Percentiles rank a stretch among this genome's conserved stretches.
These are phyloP conservation scores for Nyleta sp. DNA, from an alignment of 2,888 invertebrate genomes.

Conservation along the genomic window DNA sequence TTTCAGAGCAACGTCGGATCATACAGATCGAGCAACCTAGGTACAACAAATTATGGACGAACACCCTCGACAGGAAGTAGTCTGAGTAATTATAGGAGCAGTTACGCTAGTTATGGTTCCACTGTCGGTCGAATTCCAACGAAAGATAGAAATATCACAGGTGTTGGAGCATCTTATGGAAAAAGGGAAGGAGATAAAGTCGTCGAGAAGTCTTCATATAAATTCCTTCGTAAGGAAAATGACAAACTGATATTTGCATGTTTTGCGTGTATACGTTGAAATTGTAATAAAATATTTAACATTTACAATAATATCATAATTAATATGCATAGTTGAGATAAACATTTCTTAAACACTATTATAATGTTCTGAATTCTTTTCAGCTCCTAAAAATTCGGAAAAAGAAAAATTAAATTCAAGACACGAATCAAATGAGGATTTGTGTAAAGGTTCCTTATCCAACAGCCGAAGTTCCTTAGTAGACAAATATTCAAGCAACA, in stretches of 20 bases:
- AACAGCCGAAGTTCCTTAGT: constrained; percentile 74
- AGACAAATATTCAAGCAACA: constrained; percentile 75
- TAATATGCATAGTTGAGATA: too few species aligned
- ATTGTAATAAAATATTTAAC: too few species aligned
- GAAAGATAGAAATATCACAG: constrained; percentile 74
- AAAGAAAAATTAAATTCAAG: constrained; percentile 74
- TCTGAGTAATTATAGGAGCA: constrained; percentile 76
- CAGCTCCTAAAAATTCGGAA: constrained; percentile 75
- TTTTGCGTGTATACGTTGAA: too few species aligned
- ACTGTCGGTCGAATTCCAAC: constrained; percentile 70
- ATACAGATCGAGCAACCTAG: constrained; percentile 73
- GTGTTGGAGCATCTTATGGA: constrained; percentile 70
- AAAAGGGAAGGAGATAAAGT: constrained; percentile 75
- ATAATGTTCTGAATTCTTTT: constrained; percentile 27
- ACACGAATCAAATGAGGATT: constrained; percentile 69
- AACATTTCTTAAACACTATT: not conserved
- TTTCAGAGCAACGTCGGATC: constrained; percentile 76
- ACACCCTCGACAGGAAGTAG: constrained; percentile 71
- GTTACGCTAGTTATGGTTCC: constrained; percentile 71
- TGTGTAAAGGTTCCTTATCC: constrained; percentile 74
- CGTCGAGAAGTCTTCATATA: constrained; percentile 75
- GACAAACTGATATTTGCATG: not conserved
- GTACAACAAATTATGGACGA: constrained; percentile 71
- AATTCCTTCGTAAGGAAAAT: constrained; percentile 75
- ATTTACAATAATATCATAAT: too few species aligned